Percentiles rank a stretch among this genome's conserved stretches.
Conservation (phyloP, 2,797 vertebrate genomes). For the Triplophysa yarkandensis region DNA sequence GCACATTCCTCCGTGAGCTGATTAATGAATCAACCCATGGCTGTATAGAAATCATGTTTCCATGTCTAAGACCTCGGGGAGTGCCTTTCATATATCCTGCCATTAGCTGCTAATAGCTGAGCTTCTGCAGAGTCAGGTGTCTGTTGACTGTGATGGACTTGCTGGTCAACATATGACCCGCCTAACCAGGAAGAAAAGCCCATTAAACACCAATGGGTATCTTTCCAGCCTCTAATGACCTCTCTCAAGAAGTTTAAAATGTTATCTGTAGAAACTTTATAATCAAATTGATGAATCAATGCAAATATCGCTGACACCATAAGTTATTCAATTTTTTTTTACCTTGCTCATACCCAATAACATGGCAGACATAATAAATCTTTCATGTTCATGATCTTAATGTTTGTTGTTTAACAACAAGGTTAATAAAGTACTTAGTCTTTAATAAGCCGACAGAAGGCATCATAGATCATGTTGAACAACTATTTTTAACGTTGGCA, state of each 20-base stretch:
- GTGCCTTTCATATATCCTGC: slow-evolving; percentile 4
- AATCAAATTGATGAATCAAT: background rate
- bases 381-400: too few relatives aligned
- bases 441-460: background rate
- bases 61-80: background rate
- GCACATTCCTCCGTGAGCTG: slow-evolving; percentile 14
- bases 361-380: background rate
- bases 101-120: slow-evolving; percentile 43
- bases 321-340: background rate
- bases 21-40: slow-evolving; percentile 20
- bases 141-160: slow-evolving; percentile 43
- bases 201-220: slow-evolving; percentile 7
- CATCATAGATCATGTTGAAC: background rate
- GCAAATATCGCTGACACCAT: background rate
- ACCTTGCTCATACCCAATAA: background rate
- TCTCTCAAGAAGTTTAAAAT: background rate
- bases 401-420: background rate
- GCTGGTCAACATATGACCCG: slow-evolving; percentile 32
- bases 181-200: slow-evolving; percentile 24
- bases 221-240: slow-evolving; percentile 10
- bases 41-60: slow-evolving; percentile 8
- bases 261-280: background rate
- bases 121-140: slow-evolving; percentile 41
- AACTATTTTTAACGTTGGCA: background rate
- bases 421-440: background rate